Conservation (phyloP, 2,888 invertebrate genomes). For the Thera britannica region DNA sequence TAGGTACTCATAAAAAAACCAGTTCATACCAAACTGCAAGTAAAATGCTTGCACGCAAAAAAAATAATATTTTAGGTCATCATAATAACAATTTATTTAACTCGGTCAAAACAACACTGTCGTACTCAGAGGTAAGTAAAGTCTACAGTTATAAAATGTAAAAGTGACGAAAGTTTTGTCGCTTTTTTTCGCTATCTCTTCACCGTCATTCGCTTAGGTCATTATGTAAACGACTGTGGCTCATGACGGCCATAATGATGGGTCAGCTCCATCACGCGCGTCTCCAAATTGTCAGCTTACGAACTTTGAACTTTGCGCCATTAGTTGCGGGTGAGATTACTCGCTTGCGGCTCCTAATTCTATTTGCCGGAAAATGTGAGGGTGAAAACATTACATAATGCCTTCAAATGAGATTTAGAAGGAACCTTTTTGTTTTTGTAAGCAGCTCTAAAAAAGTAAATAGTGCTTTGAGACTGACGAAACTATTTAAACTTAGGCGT, state of each 20-base stretch:
- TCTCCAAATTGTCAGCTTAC: constrained; percentile 55
- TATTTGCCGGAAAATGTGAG: constrained; percentile 3
- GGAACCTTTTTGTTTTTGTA: background rate
- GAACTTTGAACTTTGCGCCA: constrained; percentile 55
- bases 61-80: background rate
- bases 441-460: background rate
- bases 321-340: constrained; percentile 25
- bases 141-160: constrained; percentile 42
- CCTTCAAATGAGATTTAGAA: constrained; percentile 1
- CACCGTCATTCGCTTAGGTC: constrained; percentile 58
- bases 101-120: constrained; percentile 2
- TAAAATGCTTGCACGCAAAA: background rate
- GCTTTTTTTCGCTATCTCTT: constrained; percentile 52
- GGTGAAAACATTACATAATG: constrained; percentile 10
- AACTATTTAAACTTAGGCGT: too few species aligned
- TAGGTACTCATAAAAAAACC: background rate
- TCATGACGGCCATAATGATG: constrained; percentile 54
- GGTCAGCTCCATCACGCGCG: constrained; percentile 59
- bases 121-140: background rate
- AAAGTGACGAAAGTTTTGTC: constrained; percentile 47
- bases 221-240: constrained; percentile 64
- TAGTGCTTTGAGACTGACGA: background rate
- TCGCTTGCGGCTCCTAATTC: constrained; percentile 12
- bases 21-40: background rate
- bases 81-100: background rate